phyloP scores from a whole-genome alignment of 1,140 invertebrate genomes.

The Drosophila fuyamai region DNA sequence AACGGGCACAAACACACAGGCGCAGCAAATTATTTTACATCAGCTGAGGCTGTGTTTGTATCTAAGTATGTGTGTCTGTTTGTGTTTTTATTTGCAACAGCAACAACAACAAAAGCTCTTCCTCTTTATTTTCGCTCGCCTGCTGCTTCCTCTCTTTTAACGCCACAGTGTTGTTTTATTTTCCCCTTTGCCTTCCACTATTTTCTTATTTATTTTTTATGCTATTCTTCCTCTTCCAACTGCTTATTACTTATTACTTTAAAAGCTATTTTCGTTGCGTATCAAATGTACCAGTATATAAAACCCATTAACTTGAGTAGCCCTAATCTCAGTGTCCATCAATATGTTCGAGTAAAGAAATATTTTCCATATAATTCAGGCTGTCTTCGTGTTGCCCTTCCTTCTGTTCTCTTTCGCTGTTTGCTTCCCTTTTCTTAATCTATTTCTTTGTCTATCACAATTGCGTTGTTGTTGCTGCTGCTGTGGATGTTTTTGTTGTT shows the following conservation, averaged over 20 bases:
- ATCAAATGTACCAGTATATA: constrained; percentile 56
- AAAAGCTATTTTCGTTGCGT: constrained; percentile 69
- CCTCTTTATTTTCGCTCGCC: constrained; percentile 40
- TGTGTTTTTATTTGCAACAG: constrained; percentile 55
- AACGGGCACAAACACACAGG: constrained; percentile 72
- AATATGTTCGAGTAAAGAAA: constrained; percentile 52
- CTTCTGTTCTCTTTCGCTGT: constrained; percentile 50
- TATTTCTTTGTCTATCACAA: constrained; percentile 84
- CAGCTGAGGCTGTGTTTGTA: constrained; percentile 63
- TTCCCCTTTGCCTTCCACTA: constrained; percentile 27
- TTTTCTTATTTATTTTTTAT: constrained; percentile 73
- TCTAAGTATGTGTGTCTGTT: constrained; percentile 39
- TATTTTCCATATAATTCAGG: constrained; percentile 33
- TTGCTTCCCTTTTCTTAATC: constrained; percentile 64
- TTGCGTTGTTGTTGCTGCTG: constrained; percentile 80
- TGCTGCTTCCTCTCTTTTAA: constrained; percentile 39
- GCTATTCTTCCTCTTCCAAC: constrained; percentile 51
- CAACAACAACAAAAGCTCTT: constrained; percentile 61
- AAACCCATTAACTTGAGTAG: constrained; percentile 54
- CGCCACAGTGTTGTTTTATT: constrained; percentile 40
- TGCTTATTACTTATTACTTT: constrained; percentile 46
- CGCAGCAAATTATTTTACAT: constrained; percentile 76
- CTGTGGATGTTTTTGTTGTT: constrained; percentile 52
- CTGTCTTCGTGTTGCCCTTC: constrained; percentile 46
- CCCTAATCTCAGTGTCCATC: constrained; percentile 35